phyloP scores from a whole-genome alignment of 2,797 vertebrate species.

The Gouania willdenowi region DNA sequence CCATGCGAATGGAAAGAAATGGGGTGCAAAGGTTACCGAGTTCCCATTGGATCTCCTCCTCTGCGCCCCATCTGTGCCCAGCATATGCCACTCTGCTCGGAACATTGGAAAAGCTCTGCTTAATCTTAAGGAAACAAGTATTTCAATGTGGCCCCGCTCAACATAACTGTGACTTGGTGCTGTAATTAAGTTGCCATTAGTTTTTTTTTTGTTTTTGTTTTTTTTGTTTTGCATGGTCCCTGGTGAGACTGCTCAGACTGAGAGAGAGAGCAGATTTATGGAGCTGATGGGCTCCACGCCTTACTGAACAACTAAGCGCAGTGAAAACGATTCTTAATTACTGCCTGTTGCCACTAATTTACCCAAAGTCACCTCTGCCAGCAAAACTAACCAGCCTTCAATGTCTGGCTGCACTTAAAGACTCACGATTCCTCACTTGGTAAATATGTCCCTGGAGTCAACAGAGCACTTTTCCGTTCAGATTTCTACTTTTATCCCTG shows the following conservation, averaged over 20 bases:
- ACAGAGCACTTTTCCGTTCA: conserved; percentile 13
- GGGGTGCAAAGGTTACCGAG: conserved; percentile 65
- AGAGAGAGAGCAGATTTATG: conserved; percentile 50
- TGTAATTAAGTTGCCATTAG: conserved; percentile 68
- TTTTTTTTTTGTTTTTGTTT: too few species aligned
- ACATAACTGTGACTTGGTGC: conserved; percentile 38
- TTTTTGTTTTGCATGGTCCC: conserved; percentile 56
- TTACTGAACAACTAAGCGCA: conserved; percentile 63
- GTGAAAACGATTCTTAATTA: conserved; percentile 68
- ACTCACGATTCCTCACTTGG: conserved; percentile 2
- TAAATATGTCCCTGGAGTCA: neutral
- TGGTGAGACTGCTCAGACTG: conserved; percentile 39
- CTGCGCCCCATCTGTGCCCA: conserved; percentile 58
- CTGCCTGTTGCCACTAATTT: conserved; percentile 59
- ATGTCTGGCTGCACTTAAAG: neutral
- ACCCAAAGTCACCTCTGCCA: conserved; percentile 56
- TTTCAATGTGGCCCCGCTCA: conserved; percentile 21
- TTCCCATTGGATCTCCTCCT: conserved; percentile 67
- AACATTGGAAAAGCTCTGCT: conserved; percentile 11
- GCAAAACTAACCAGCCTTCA: conserved; percentile 29
- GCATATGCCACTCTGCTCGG: conserved; percentile 42
- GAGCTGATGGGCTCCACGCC: conserved; percentile 52
- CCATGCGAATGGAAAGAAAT: conserved; percentile 61
- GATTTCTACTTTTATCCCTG: conserved; percentile 22
- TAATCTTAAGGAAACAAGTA: neutral